These are phyloP conservation scores for Clarias pachynema DNA, from an alignment of 2,797 vertebrate species.

Conservation along the genomic window DNA sequence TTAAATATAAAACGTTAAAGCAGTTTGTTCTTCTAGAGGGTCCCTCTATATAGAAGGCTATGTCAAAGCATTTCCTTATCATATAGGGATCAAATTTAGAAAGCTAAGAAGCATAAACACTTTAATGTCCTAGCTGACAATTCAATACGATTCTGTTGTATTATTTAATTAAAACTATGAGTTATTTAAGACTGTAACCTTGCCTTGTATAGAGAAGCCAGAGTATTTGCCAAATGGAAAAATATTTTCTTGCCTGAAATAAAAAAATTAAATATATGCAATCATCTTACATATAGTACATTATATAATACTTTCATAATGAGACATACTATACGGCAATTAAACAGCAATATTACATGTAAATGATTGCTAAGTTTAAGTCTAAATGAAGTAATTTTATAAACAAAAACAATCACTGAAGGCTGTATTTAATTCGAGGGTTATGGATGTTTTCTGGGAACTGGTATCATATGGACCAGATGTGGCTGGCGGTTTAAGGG, in stretches of 20 bases:
- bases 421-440: slow-evolving; percentile 15
- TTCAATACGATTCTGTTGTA: background rate
- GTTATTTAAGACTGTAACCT: background rate
- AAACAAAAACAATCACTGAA: background rate
- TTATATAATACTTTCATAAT: background rate
- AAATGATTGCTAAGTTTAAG: background rate
- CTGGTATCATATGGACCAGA: slow-evolving; percentile 41
- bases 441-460: slow-evolving; percentile 13
- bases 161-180: background rate
- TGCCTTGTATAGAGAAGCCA: background rate
- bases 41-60: background rate
- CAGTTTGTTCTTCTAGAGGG: background rate
- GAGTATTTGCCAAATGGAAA: background rate
- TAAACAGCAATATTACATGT: background rate
- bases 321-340: background rate
- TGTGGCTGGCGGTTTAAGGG: slow-evolving; percentile 42
- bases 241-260: background rate
- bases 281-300: background rate
- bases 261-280: background rate
- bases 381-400: background rate
- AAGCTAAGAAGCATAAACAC: background rate
- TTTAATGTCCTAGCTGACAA: background rate
- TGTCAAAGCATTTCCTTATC: background rate
- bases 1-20: background rate
- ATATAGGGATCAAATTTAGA: background rate